Evolutionary conservation across 2,113 vertebrate species (phyloP), one percentile per base, ranked within the genome.

Genomic region (Sinocyclocheilus rhinocerous): DNA sequence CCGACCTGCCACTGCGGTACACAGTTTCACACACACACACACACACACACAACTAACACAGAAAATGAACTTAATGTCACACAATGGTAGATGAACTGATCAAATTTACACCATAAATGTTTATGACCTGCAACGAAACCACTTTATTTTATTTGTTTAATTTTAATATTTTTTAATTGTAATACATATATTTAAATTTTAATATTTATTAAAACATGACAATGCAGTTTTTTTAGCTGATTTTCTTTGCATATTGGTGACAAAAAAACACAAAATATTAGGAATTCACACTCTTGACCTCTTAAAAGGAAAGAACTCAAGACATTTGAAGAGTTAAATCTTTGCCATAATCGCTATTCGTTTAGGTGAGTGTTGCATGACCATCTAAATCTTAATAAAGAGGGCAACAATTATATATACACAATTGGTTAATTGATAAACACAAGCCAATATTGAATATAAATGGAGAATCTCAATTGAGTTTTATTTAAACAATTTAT

Each of bases 1-100:
- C 97, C 97, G 4, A 82, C 67, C 77, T 99, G 98, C 91, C 93
- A 76, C 86, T 99, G 98, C 10, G 96, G 98, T 99, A 95, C 87
- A 84, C 57, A 81, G 63, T 59, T 57, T 45, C 83, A 57, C 84
- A 83, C 33, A 12, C 52, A 12, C 52, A 48, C 83, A 57, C 29
- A 29, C 83, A 57, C 84, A 83, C 33, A 13, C 52, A 13, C 52
- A 48, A 39, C 18, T 20, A 4, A 11, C 13, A 7, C 1, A 29
- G 13, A 67, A 16, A 29, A 6, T 67, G 1, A 67, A 67, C 24
- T 67, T 15, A 6, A 48, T 11, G 2, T 6, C 63, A 65, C 63
- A 65, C 24, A 65, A 65, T 65, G 11, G 1, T 65, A 2, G 12
- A 65, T 65, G 0, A 65, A 65, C 24, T 65, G 24, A 13, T 65